These are phyloP conservation scores for Anarrhichthys ocellatus DNA, from an alignment of 2,113 vertebrate genomes.

Conservation along the genomic window DNA sequence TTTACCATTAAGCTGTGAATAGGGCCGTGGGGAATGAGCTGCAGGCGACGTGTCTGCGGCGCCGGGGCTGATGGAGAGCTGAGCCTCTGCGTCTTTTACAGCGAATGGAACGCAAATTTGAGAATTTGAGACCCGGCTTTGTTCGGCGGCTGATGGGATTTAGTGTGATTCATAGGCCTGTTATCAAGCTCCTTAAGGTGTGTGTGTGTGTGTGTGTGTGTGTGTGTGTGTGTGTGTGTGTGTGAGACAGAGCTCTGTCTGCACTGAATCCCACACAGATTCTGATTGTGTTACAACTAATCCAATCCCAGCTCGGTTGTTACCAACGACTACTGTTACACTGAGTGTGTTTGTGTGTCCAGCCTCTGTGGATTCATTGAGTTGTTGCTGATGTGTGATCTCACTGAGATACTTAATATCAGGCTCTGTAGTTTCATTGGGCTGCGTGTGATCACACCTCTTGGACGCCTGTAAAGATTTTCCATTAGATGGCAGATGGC, in stretches of 20 bases:
- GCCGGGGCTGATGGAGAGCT: constrained; percentile 48
- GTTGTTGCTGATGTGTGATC: constrained; percentile 31
- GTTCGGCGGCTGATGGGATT: constrained; percentile 56
- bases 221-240: constrained; percentile 11
- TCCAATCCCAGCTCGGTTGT: constrained; percentile 53
- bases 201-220: constrained; percentile 19
- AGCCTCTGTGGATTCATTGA: neutral
- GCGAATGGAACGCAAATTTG: constrained; percentile 49
- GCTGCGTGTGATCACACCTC: constrained; percentile 37
- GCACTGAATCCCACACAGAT: neutral
- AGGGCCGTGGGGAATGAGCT: constrained; percentile 48
- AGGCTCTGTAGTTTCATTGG: constrained; percentile 46
- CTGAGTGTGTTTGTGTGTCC: constrained; percentile 28
- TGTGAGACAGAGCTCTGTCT: neutral
- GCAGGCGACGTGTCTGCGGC: neutral
- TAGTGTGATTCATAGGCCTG: constrained; percentile 47
- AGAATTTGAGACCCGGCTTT: constrained; percentile 53
- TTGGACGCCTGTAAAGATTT: constrained; percentile 47
- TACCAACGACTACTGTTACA: constrained; percentile 16
- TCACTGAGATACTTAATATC: constrained; percentile 18
- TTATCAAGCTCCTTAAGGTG: constrained; percentile 20
- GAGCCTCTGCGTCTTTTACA: constrained; percentile 35
- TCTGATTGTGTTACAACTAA: constrained; percentile 58
- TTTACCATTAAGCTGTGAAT: constrained; percentile 52
- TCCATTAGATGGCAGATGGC: constrained; percentile 1